Evolutionary conservation across 2,113 vertebrate species (phyloP).

Genomic region (Mustelus asterias): DNA sequence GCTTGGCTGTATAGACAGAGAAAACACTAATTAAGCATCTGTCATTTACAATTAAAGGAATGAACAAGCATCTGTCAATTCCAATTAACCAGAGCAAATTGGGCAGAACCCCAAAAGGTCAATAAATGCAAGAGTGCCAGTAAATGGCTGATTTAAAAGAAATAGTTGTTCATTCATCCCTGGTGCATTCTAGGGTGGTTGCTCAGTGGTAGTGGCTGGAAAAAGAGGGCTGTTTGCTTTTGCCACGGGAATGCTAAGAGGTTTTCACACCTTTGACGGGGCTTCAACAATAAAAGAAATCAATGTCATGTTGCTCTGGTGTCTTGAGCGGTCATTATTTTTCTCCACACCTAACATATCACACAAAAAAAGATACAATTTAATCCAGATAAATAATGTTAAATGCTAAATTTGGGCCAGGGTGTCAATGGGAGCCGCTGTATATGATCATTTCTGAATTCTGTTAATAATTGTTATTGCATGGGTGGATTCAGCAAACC

Average conservation of each 20-base stretch:
- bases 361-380: not conserved
- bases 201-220: not conserved
- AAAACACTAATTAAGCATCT: slow-evolving; percentile 34
- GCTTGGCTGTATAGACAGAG: not conserved
- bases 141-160: not conserved
- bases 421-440: not conserved
- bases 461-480: not conserved
- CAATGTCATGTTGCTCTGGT: not conserved
- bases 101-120: slow-evolving; percentile 12
- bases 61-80: slow-evolving; percentile 33
- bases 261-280: not conserved
- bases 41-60: slow-evolving; percentile 35
- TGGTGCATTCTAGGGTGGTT: not conserved
- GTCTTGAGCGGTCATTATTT: not conserved
- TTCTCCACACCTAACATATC: not conserved
- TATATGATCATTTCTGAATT: not conserved
- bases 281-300: not conserved
- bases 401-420: not conserved
- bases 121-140: slow-evolving; percentile 7
- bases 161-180: not conserved
- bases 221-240: not conserved
- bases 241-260: too few species aligned
- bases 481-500: not conserved
- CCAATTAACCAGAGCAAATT: slow-evolving; percentile 25
- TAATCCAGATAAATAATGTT: not conserved